phyloP scores from a whole-genome alignment of 2,888 invertebrate species.

The Cryptus viduatorius region DNA sequence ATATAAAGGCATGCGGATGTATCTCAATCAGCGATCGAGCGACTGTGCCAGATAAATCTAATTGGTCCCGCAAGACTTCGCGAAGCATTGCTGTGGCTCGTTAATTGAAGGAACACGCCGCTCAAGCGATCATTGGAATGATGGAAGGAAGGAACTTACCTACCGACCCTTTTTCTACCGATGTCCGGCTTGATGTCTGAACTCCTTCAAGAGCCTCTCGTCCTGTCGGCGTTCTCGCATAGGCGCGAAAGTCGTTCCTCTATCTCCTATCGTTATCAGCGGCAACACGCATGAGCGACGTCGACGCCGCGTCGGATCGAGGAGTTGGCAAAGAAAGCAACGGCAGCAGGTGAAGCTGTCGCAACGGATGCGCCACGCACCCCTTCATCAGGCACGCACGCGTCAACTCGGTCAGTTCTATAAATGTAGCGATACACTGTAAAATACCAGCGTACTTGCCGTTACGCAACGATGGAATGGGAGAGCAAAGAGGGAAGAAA shows the following conservation, averaged over 20 bases:
- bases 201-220: conserved; percentile 33
- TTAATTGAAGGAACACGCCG: conserved; percentile 40
- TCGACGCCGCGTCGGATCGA: conserved; percentile 22
- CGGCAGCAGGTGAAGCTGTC: conserved; percentile 74
- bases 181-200: conserved; percentile 41
- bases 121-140: conserved; percentile 6
- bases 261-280: conserved; percentile 53
- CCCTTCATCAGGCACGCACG: conserved; percentile 65
- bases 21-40: conserved; percentile 49
- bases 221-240: conserved; percentile 3
- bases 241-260: conserved; percentile 24
- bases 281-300: conserved; percentile 63
- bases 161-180: conserved; percentile 1
- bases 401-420: conserved; percentile 52
- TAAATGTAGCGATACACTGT: neutral
- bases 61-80: conserved; percentile 23
- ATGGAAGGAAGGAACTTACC: neutral
- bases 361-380: conserved; percentile 71
- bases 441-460: conserved; percentile 25
- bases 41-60: conserved; percentile 46
- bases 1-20: conserved; percentile 29
- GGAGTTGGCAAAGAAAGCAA: conserved; percentile 38
- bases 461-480: conserved; percentile 15
- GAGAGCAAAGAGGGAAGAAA: conserved; percentile 30
- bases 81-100: conserved; percentile 18